A percentile compares a stretch with the other conserved stretches of the same genome.
Conservation (phyloP, 1,140 invertebrate species). For the Plectus sambesii region DNA sequence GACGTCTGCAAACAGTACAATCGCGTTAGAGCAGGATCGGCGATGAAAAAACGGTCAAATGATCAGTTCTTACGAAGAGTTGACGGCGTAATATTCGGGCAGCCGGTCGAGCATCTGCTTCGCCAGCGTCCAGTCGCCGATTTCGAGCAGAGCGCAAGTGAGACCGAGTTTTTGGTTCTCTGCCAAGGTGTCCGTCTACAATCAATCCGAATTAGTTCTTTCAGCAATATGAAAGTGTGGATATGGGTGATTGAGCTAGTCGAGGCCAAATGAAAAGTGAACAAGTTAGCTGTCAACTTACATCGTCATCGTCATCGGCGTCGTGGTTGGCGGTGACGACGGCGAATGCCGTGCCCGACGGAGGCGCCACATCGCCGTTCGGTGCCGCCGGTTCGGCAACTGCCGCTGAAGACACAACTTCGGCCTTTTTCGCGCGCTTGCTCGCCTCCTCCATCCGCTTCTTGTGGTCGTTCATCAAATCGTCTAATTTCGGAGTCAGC, state of each 20-base stretch:
- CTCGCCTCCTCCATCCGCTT: constrained; percentile 69
- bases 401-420: constrained; percentile 63
- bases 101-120: constrained; percentile 63
- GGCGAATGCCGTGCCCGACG: constrained; percentile 24
- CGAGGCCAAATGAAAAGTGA: no score
- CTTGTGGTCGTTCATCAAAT: constrained; percentile 68
- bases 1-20: constrained; percentile 60
- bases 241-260: background rate
- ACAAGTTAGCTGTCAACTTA: constrained; percentile 9
- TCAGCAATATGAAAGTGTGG: constrained; percentile 8
- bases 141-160: constrained; percentile 69
- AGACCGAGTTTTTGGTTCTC: constrained; percentile 85
- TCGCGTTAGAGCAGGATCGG: no score
- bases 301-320: constrained; percentile 12
- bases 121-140: constrained; percentile 80
- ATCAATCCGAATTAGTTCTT: constrained; percentile 21
- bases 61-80: constrained; percentile 22
- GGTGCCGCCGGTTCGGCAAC: constrained; percentile 59
- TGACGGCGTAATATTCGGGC: constrained; percentile 65
- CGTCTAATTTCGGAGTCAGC: constrained; percentile 69
- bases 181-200: constrained; percentile 54
- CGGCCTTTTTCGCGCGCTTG: constrained; percentile 72
- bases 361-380: constrained; percentile 55
- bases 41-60: constrained; percentile 3
- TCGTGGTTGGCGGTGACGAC: constrained; percentile 13